Evolutionary conservation across 2,113 vertebrate genomes (phyloP), one percentile per base, ranked within the genome.

Genomic region (Coracopsis vasa): DNA sequence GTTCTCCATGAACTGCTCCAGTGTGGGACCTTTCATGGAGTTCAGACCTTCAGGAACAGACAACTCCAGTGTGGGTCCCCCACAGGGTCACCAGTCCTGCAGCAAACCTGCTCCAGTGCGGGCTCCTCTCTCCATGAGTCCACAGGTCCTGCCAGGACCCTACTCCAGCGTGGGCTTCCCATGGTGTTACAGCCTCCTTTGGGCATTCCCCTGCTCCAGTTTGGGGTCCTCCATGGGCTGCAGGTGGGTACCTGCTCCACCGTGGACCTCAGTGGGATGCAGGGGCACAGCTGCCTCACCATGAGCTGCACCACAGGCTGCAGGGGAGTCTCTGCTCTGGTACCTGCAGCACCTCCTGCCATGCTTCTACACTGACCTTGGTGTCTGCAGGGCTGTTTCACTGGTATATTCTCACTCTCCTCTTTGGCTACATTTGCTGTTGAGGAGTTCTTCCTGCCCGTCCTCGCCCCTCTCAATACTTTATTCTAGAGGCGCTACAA

Each of bases 401-500:
- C 58, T 16, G 23, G 19, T 18, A 48, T 13, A 19, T 60, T 58
- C 17, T 58, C 42, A 16, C 37, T 79, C 21, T 7, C n/a, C 8
- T 58, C 10, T 56, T n/a, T 1, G 4, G 10, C 41, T 56, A 20
- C 8, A 29, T 11, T 24, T 67, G 41, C 50, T 37, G 20, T 31
- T 54, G 27, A 6, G 3, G 8, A 18, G 14, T 3, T 16, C 4
- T 50, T n/a, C 58, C 35, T 53, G 33, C 33, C 25, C 11, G 7
- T 54, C 42, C 18, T 35, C 10, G 7, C 21, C 6, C 21, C 20
- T 21, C 21, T 24, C 33, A 31, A 56, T 20, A 27, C 35, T 5
- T 37, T 56, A 11, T 42, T 37, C 4, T n/a, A 39, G 24, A 58
- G 44, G 19, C 0, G 0, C 16, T 31, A 15, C 24, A 31, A 23